Evolutionary conservation across 2,888 invertebrate species (phyloP).

Genomic region (Argyresthia albistria): DNA sequence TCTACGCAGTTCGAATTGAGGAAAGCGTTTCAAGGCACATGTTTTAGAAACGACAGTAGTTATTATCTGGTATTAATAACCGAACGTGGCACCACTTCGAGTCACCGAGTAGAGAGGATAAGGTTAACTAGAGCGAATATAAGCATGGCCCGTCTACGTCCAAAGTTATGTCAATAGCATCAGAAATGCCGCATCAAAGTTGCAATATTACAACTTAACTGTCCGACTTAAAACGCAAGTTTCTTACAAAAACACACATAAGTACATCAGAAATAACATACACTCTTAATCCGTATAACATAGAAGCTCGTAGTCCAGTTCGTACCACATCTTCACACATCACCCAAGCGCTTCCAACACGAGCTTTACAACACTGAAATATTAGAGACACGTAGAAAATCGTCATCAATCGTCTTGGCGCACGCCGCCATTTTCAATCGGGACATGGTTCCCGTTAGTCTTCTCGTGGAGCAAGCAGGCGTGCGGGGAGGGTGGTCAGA

Average conservation of each 20-base stretch:
- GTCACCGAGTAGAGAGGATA: background rate
- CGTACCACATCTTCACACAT: background rate
- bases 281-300: background rate
- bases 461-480: slow-evolving; percentile 54
- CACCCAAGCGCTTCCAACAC: background rate
- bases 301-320: background rate
- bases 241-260: too few relatives aligned
- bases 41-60: slow-evolving; percentile 69
- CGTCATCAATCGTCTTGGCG: slow-evolving; percentile 26
- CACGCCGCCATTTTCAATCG: slow-evolving; percentile 45
- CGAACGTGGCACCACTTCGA: background rate
- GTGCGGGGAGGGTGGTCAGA: slow-evolving; percentile 39
- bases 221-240: too few relatives aligned
- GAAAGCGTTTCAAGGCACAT: slow-evolving; percentile 72
- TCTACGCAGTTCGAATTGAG: slow-evolving; percentile 44
- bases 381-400: background rate
- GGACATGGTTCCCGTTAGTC: slow-evolving; percentile 51
- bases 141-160: background rate
- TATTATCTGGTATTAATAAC: slow-evolving; percentile 5
- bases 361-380: background rate
- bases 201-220: background rate
- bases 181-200: background rate
- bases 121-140: background rate
- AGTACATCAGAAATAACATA: background rate
- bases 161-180: background rate